Base-by-base conservation (phyloP, 2,113 vertebrate genomes). In the Monarcha castaneiventris region DNA sequence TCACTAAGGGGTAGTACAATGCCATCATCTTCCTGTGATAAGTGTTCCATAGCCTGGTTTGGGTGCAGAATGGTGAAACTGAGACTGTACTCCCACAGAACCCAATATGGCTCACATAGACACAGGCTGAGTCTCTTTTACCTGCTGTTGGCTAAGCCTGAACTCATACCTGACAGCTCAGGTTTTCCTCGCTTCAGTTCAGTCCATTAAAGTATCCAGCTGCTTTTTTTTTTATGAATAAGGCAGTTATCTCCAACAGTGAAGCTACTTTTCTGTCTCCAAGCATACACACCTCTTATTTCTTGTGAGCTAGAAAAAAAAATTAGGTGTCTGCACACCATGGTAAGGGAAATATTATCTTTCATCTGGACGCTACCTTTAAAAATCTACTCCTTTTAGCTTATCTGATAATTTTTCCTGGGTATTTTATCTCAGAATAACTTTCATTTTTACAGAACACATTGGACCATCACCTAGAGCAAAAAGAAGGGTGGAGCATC, bases 21-120 rank as follows among this genome's bases (percentile, higher is more conserved):
- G 25, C 15, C 17, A 16, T n/a, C n/a, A 49, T 4, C 46, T 81
- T 71, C 32, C 52, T 64, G 35, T 21, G 9, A 13, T 13, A 55
- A 13, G 6, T 15, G 9, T n/a, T 58, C 30, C 33, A 18, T 15
- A 25, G 26, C 8, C 10, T 62, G 21, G 3, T 6, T 87, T 78
- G 55, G 6, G 7, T 71, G 17, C 29, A 81, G 51, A 73, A 43
- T 13, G 6, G 10, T 51, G 76, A 78, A 90, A 55, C 29, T 46
- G 39, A 49, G 32, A 17, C 19, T 77, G 30, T 52, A 37, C 22
- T 78, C 5, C 21, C 51, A 13, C 18, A 55, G 37, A 14, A 75
- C 68, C 23, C 19, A 17, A 1, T 19, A 10, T 3, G 37, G 8
- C 1, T 41, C 33, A 44, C 8, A 16, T 0, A 54, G 29, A 58